Percentiles rank a stretch among this genome's conserved stretches.
These are phyloP conservation scores for Acleris laterana DNA, from an alignment of 2,888 invertebrate genomes.

Conservation along the genomic window DNA sequence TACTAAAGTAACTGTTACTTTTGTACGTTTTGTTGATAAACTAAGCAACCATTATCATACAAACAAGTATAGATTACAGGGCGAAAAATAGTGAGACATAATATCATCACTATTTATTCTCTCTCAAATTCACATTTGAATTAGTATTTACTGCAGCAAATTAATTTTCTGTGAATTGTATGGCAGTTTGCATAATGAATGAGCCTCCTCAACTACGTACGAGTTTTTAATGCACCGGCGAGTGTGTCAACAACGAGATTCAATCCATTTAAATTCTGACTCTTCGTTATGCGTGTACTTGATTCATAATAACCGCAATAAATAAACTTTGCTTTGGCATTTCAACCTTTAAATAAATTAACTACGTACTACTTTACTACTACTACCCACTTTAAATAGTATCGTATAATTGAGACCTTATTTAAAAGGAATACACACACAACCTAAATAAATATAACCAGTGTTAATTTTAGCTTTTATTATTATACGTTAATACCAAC, in stretches of 20 bases:
- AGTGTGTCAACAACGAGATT: constrained; percentile 7
- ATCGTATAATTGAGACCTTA: no score
- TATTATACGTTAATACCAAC: neutral
- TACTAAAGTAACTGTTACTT: no score
- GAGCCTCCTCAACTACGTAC: neutral
- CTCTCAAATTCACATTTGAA: neutral
- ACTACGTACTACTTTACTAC: no score
- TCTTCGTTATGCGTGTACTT: constrained; percentile 1
- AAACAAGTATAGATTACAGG: no score
- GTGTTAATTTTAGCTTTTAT: neutral
- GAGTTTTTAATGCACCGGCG: constrained; percentile 9
- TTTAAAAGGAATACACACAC: no score
- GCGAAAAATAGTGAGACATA: no score
- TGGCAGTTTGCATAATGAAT: constrained; percentile 10
- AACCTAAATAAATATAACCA: neutral
- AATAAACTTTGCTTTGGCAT: neutral
- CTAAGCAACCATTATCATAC: no score
- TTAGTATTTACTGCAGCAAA: neutral
- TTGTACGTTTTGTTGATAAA: no score
- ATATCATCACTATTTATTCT: no score
- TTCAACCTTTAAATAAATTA: no score
- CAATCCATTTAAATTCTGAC: constrained; percentile 10
- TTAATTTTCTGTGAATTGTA: neutral
- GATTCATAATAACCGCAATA: neutral
- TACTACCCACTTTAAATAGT: no score